Base-by-base conservation (phyloP, 2,888 invertebrate species). In the Drosophila atripex region DNA sequence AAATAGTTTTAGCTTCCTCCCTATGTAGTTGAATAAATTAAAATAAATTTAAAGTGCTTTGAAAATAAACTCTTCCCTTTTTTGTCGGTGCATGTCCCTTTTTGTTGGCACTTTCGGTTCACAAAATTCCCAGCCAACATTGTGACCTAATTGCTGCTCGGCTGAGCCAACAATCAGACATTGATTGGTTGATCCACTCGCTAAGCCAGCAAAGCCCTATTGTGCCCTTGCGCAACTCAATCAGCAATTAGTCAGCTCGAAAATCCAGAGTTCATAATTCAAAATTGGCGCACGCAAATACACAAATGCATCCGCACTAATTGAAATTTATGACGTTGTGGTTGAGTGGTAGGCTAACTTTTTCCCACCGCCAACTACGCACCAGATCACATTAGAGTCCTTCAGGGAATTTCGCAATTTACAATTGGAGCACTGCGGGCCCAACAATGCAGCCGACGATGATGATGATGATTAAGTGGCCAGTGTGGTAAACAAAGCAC, bases 241-340 rank as follows among this genome's bases (percentile, higher is more conserved):
- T 71, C 63, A 71, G 57, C 69, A 77, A 80, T 77, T 72, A 77
- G 75, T 60, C 57, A 50, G 49, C 28, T 64, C 46, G 63, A 39
- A 49, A 65, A 50, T 59, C 51, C 69, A 18, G 69, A 69, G 66
- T 76, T 78, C 77, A 79, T 79, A 83, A 75, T 80, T 79, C 83
- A 79, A 73, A 82, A 75, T 79, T 79, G 64, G 66, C 55, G 46
- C 55, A 51, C 69, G 50, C 55, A 79, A 77, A 65, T 75, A 69
- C 64, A 58, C 63, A 55, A 61, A 51, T 65, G 32, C 64, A 60
- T 71, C 56, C 70, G 32, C 35, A 43, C 58, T 73, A 77, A 78
- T 78, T 63, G 32, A 60, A 76, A 76, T 78, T 80, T 71, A 74
- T 78, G 59, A 49, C 50, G 57, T 45, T 74, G 57, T 46, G 79